phyloP scores from a whole-genome alignment of 1,140 invertebrate genomes.

The Anoplolepis gracilipes region DNA sequence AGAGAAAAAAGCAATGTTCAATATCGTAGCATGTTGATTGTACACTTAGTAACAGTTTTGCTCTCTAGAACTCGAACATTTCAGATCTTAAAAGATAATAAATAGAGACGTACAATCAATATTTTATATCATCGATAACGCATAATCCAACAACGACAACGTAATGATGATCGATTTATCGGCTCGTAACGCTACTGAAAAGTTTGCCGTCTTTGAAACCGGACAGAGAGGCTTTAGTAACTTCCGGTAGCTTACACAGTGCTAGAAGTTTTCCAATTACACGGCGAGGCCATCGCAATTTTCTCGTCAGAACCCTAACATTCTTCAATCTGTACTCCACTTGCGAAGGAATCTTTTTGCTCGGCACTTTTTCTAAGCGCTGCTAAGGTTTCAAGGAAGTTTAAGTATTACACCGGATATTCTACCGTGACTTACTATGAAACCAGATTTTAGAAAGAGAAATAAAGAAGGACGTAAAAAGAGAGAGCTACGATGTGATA shows the following conservation, averaged over 20 bases:
- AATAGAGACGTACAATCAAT: slow-evolving; percentile 15
- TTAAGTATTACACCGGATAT: slow-evolving; percentile 5
- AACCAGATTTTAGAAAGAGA: not conserved
- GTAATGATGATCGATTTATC: slow-evolving; percentile 67
- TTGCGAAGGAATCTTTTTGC: slow-evolving; percentile 30
- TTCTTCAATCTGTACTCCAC: slow-evolving; percentile 56
- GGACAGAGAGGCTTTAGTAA: slow-evolving; percentile 53
- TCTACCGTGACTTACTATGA: not conserved
- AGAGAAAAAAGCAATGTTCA: slow-evolving; percentile 10
- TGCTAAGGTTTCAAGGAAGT: not conserved
- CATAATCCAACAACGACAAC: slow-evolving; percentile 14
- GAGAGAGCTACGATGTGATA: no score
- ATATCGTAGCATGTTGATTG: not conserved
- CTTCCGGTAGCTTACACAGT: slow-evolving; percentile 66
- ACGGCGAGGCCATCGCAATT: slow-evolving; percentile 64
- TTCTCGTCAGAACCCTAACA: slow-evolving; percentile 56
- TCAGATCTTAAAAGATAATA: slow-evolving; percentile 1
- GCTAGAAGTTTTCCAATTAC: slow-evolving; percentile 79
- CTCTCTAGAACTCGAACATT: slow-evolving; percentile 23
- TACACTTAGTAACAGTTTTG: slow-evolving; percentile 27
- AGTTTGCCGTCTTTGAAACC: slow-evolving; percentile 56
- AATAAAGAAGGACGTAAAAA: no score
- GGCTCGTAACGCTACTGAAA: slow-evolving; percentile 36
- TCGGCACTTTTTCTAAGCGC: slow-evolving; percentile 20
- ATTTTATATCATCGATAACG: not conserved